A percentile compares a stretch with the other conserved stretches of the same genome.
Conservation (phyloP, 2,113 vertebrate genomes). For the Cathartes aura region DNA sequence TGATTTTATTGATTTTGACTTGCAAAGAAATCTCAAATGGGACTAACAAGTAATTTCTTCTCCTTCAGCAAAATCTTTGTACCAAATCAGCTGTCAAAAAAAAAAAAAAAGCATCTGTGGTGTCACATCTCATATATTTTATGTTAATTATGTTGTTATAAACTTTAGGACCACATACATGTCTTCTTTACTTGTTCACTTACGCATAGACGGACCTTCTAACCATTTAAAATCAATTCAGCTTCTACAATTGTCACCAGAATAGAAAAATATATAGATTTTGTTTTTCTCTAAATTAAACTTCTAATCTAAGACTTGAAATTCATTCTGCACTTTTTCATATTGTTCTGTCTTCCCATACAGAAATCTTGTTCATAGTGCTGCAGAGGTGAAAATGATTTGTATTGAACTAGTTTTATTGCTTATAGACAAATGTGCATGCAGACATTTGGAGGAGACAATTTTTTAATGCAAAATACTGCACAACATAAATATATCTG, state of each 20-base stretch:
- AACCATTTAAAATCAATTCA: neutral
- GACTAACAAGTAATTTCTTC: neutral
- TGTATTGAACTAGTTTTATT: neutral
- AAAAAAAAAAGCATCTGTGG: neutral
- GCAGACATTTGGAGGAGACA: neutral
- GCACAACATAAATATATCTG: neutral
- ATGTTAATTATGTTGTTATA: neutral
- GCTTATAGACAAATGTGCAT: neutral
- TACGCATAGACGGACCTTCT: neutral
- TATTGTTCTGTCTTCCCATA: neutral
- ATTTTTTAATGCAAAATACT: neutral
- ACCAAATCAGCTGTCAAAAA: neutral
- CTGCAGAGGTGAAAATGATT: neutral
- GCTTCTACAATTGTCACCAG: neutral
- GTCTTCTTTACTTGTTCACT: neutral
- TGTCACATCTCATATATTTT: neutral
- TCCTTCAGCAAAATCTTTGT: constrained; percentile 4
- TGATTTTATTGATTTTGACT: constrained; percentile 55
- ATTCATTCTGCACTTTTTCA: constrained; percentile 11
- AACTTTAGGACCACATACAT: neutral
- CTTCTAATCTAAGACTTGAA: neutral
- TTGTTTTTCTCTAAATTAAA: neutral
- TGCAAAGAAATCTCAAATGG: constrained; percentile 18
- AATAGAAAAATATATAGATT: neutral
- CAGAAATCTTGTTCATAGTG: neutral